Evolutionary conservation across 2,888 invertebrate species (phyloP).

Genomic region (Tetramorium bicarinatum): DNA sequence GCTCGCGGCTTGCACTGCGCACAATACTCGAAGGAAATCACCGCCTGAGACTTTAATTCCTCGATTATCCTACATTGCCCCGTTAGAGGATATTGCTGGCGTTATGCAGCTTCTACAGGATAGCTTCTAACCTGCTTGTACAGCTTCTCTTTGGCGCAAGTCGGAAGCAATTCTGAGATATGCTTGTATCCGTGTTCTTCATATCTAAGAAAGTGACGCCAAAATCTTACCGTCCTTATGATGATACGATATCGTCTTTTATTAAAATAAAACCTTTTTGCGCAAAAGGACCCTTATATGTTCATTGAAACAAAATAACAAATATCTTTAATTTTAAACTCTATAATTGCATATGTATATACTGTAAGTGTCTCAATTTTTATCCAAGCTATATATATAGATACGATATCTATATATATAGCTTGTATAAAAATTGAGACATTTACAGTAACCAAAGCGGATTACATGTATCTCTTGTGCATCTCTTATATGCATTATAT

Average conservation of each 20-base stretch:
- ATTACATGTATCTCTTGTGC: not conserved
- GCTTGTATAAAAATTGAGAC: not conserved
- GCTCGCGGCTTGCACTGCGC: conserved; percentile 31
- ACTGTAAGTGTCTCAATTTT: no score
- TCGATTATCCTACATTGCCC: conserved; percentile 84
- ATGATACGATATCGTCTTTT: no score
- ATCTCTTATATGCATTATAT: not conserved
- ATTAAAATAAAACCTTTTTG: not conserved
- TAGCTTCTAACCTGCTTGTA: conserved; percentile 42
- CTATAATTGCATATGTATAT: not conserved
- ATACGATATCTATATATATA: no score
- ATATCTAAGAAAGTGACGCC: not conserved
- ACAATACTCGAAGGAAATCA: conserved; percentile 78
- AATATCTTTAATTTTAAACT: not conserved
- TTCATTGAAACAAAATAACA: not conserved
- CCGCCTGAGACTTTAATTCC: conserved; percentile 84
- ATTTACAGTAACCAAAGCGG: conserved; percentile 1
- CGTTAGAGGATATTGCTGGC: conserved; percentile 82
- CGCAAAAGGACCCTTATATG: not conserved
- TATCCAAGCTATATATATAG: no score
- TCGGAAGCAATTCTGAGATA: not conserved
- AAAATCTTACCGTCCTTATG: no score
- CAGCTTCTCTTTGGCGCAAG: conserved; percentile 32
- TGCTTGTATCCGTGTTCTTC: conserved; percentile 19
- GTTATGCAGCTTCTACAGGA: conserved; percentile 52